phyloP scores from a whole-genome alignment of 2,113 vertebrate species.

The Rostratula benghalensis region DNA sequence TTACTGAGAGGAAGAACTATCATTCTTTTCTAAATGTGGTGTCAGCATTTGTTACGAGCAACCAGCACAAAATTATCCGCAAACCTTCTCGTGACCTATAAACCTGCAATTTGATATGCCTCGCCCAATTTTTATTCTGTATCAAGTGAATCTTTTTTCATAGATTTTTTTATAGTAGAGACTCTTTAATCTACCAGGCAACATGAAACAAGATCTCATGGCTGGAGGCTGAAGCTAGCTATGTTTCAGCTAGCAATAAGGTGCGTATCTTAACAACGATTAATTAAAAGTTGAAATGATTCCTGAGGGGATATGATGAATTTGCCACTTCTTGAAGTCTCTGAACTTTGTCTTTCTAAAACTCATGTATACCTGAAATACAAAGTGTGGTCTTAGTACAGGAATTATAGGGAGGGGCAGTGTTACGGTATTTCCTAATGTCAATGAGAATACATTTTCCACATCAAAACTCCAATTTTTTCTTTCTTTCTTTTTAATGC shows the following conservation, averaged over 20 bases:
- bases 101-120: conserved; percentile 24
- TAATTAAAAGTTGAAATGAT: conserved; percentile 34
- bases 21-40: conserved; percentile 17
- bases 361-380: neutral
- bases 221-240: conserved; percentile 40
- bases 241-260: neutral
- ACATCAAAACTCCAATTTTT: neutral
- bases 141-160: neutral
- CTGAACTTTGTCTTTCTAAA: conserved; percentile 8
- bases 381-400: neutral
- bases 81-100: conserved; percentile 52
- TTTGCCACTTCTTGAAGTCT: neutral
- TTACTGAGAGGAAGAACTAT: neutral
- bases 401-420: neutral
- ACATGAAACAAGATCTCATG: neutral
- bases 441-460: neutral
- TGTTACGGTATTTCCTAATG: neutral
- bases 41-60: conserved; percentile 14
- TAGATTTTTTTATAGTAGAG: neutral
- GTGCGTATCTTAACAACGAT: neutral
- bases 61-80: neutral
- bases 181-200: conserved; percentile 3
- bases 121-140: conserved; percentile 13
- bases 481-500: neutral
- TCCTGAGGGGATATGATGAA: neutral